Evolutionary conservation across 2,797 vertebrate genomes (phyloP).

Genomic region (Chloroceryle inda): DNA sequence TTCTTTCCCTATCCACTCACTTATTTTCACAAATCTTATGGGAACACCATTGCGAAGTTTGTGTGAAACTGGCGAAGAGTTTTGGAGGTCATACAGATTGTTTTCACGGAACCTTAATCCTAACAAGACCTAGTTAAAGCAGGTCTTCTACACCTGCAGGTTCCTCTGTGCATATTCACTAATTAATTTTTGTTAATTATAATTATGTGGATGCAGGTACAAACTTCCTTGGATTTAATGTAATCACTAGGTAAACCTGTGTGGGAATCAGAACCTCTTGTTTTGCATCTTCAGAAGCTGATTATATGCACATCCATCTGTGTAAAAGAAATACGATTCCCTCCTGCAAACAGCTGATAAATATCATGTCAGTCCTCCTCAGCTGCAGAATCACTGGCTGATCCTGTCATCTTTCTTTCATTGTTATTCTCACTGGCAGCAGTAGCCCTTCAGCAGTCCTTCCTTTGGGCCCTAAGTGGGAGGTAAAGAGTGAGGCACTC

Average conservation of each 20-base stretch:
- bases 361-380: constrained; percentile 13
- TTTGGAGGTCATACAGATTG: not conserved
- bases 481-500: not conserved
- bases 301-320: not conserved
- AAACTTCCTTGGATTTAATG: not conserved
- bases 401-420: constrained; percentile 30
- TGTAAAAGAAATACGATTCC: constrained; percentile 17
- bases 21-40: not conserved
- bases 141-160: not conserved
- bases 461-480: not conserved
- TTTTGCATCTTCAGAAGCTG: not conserved
- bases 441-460: constrained; percentile 13
- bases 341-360: constrained; percentile 40
- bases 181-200: not conserved
- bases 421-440: constrained; percentile 19
- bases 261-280: constrained; percentile 4
- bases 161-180: rapidly evolving
- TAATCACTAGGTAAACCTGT: not conserved
- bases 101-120: not conserved
- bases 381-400: constrained; percentile 24
- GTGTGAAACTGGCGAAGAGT: not conserved
- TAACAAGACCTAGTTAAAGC: not conserved
- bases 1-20: not conserved
- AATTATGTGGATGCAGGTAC: not conserved
- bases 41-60: not conserved